phyloP scores from a whole-genome alignment of 92 coral and sea anemone species.

The Nematostella vectensis region DNA sequence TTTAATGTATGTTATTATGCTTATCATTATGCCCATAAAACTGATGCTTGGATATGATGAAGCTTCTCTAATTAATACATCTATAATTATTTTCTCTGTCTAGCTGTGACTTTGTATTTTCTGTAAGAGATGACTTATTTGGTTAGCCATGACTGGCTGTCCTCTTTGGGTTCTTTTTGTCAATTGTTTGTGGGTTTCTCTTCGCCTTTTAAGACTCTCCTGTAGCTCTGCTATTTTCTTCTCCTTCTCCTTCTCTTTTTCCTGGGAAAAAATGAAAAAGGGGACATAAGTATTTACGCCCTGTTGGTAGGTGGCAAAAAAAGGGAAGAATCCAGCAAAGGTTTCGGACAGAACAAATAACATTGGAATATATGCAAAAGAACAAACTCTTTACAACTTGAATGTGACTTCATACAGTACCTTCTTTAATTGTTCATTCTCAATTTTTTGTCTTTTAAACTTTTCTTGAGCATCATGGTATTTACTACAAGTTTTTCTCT shows the following conservation, averaged over 20 bases:
- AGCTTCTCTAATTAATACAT: too few species aligned
- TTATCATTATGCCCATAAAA: too few species aligned
- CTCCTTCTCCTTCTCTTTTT: conserved; percentile 43
- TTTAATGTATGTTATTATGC: too few species aligned
- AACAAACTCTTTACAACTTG: too few species aligned
- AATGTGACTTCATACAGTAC: too few species aligned
- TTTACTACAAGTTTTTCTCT: conserved; percentile 28
- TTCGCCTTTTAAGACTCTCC: conserved; percentile 51
- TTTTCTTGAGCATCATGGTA: conserved; percentile 46
- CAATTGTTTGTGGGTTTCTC: conserved; percentile 51
- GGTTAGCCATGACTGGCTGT: conserved; percentile 91
- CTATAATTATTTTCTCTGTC: too few species aligned
- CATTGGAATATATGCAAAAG: too few species aligned
- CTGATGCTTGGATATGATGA: too few species aligned
- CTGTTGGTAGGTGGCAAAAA: neutral
- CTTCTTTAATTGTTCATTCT: conserved; percentile 46
- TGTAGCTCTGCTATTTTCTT: conserved; percentile 51
- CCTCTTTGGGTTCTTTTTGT: conserved; percentile 68
- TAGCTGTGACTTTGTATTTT: conserved; percentile 44
- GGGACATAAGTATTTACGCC: neutral
- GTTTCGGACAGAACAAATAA: neutral
- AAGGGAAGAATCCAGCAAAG: neutral
- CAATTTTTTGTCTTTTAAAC: conserved; percentile 48
- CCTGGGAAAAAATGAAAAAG: conserved; percentile 24
- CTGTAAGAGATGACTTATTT: conserved; percentile 59